Evolutionary conservation across 2,113 vertebrate species (phyloP).

Genomic region (Eurypyga helias): DNA sequence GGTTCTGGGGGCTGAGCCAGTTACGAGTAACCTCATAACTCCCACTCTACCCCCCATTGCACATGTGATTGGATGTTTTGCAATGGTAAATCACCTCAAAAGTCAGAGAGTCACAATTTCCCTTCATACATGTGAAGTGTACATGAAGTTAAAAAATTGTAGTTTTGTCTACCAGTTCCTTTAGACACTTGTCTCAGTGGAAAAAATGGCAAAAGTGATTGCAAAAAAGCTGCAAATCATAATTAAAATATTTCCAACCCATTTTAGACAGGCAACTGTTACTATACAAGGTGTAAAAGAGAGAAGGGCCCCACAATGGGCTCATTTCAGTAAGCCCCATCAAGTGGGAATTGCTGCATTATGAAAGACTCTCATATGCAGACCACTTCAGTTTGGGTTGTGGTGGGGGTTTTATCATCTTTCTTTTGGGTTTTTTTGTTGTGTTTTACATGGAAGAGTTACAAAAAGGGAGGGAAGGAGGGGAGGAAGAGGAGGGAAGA

Average conservation of each 20-base stretch:
- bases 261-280: background rate
- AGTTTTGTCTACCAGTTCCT: background rate
- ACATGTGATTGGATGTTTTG: background rate
- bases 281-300: background rate
- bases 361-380: background rate
- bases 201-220: background rate
- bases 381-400: background rate
- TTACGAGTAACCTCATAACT: background rate
- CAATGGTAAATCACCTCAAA: background rate
- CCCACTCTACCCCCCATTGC: background rate
- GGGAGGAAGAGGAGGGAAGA: fast-evolving
- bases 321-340: background rate
- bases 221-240: background rate
- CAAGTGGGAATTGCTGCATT: background rate
- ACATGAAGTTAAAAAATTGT: background rate
- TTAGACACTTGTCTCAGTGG: background rate
- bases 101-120: background rate
- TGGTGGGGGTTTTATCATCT: background rate
- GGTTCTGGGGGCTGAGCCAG: background rate
- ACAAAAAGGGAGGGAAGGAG: background rate
- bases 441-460: background rate
- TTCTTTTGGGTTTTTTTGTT: background rate
- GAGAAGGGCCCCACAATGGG: background rate
- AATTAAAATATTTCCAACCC: background rate
- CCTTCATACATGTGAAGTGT: fast-evolving